phyloP scores from a whole-genome alignment of 2,888 invertebrate species.

The Oxycera nigricornis region DNA sequence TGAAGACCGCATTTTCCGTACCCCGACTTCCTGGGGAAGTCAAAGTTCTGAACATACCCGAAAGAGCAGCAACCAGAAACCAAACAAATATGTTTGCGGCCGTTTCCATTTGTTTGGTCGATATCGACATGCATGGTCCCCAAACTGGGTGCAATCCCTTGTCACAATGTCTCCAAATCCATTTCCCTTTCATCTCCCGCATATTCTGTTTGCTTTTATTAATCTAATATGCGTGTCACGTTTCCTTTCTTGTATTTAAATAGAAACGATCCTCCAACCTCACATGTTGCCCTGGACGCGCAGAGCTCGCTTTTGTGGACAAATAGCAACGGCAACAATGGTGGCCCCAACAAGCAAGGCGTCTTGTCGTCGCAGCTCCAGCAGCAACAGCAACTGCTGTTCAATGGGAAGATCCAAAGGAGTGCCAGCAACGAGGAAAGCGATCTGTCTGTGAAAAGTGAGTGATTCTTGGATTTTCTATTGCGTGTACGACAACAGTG shows the following conservation, averaged over 20 bases:
- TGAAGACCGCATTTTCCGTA: no score
- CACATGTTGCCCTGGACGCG: constrained; percentile 7
- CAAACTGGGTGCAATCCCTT: background rate
- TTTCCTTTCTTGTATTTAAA: constrained; percentile 9
- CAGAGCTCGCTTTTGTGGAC: constrained; percentile 2
- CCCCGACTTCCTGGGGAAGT: no score
- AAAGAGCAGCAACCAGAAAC: no score
- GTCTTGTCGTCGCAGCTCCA: constrained; percentile 16
- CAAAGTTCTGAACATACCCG: no score
- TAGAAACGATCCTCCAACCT: constrained; percentile 28
- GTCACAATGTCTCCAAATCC: background rate
- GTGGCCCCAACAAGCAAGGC: constrained; percentile 15
- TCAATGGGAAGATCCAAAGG: constrained; percentile 22
- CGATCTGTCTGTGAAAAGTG: constrained; percentile 31
- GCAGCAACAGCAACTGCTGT: constrained; percentile 26
- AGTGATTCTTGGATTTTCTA: constrained; percentile 11
- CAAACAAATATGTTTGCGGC: no score
- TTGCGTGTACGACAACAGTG: background rate
- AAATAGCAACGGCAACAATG: constrained; percentile 4
- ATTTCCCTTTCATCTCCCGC: constrained; percentile 26
- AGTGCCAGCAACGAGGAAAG: constrained; percentile 38
- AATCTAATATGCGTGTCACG: constrained; percentile 8
- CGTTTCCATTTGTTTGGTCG: constrained; percentile 24
- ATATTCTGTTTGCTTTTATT: background rate
- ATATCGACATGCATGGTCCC: background rate